phyloP scores from a whole-genome alignment of 2,888 invertebrate species.

The Prenolepis imparis region DNA sequence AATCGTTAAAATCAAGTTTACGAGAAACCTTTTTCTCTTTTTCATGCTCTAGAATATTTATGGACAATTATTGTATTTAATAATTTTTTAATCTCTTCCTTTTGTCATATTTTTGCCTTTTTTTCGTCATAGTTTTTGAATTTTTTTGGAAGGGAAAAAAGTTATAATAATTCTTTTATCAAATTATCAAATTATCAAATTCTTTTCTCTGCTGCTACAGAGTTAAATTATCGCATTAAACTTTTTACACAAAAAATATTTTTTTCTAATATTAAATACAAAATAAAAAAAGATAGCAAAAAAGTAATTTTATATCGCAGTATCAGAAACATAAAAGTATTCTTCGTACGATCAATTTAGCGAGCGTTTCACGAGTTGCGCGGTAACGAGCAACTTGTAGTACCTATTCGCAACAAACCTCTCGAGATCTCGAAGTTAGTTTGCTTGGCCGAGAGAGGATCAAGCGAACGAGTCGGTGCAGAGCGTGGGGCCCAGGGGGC shows the following conservation, averaged over 20 bases:
- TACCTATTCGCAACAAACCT: slow-evolving; percentile 64
- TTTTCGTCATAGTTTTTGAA: neutral
- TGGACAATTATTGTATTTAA: neutral
- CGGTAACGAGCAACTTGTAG: slow-evolving; percentile 66
- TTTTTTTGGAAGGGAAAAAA: neutral
- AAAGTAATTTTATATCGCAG: neutral
- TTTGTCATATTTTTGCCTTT: neutral
- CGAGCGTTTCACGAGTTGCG: slow-evolving; percentile 52
- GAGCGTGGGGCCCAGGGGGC: slow-evolving; percentile 60
- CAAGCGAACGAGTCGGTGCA: slow-evolving; percentile 64
- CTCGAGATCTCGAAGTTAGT: slow-evolving; percentile 62
- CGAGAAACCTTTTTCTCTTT: neutral
- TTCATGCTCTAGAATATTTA: neutral
- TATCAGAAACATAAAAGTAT: neutral
- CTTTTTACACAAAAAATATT: neutral
- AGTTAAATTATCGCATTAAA: neutral
- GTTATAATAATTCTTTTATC: neutral
- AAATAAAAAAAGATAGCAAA: neutral
- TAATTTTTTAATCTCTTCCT: neutral
- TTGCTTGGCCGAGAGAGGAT: slow-evolving; percentile 49
- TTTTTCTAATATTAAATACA: neutral
- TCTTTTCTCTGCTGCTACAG: neutral
- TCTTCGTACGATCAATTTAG: slow-evolving; percentile 26
- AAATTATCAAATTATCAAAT: no score
- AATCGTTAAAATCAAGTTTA: slow-evolving; percentile 2